Conservation (phyloP, 2,797 vertebrate species). For the Taeniopygia guttata region DNA sequence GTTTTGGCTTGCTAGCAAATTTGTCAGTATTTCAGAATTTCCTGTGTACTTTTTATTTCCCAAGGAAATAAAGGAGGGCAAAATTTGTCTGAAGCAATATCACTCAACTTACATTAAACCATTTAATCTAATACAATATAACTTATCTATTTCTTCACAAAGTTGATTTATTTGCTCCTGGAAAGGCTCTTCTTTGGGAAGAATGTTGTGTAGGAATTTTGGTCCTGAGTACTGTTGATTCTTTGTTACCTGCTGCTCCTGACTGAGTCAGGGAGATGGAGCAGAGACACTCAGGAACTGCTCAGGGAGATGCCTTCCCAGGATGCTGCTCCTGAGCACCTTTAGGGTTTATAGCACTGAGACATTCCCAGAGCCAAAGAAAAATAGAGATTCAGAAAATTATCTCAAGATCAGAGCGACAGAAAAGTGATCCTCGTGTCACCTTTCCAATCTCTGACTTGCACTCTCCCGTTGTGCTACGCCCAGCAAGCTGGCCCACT, state of each 20-base stretch:
- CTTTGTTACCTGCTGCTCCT: background rate
- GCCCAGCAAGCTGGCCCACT: slow-evolving; percentile 8
- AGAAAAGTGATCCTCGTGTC: background rate
- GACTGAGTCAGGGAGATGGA: rapidly evolving
- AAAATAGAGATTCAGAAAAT: background rate
- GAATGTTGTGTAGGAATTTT: background rate
- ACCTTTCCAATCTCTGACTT: background rate
- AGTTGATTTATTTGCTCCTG: background rate
- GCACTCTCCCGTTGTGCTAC: background rate
- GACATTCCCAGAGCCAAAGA: background rate
- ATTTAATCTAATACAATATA: background rate
- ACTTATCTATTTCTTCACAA: background rate
- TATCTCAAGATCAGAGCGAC: background rate
- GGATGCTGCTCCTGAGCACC: background rate
- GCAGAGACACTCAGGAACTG: background rate
- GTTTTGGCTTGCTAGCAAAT: background rate
- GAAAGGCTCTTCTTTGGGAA: background rate
- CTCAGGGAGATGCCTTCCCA: background rate
- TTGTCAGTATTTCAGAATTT: background rate
- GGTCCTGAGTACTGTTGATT: background rate
- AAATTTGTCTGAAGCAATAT: background rate
- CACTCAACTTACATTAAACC: background rate
- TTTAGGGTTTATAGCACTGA: background rate
- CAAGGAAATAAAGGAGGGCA: background rate
- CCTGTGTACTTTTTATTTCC: background rate